These are phyloP conservation scores for Melinaea menophilus DNA, from an alignment of 2,888 invertebrate genomes.

Conservation along the genomic window DNA sequence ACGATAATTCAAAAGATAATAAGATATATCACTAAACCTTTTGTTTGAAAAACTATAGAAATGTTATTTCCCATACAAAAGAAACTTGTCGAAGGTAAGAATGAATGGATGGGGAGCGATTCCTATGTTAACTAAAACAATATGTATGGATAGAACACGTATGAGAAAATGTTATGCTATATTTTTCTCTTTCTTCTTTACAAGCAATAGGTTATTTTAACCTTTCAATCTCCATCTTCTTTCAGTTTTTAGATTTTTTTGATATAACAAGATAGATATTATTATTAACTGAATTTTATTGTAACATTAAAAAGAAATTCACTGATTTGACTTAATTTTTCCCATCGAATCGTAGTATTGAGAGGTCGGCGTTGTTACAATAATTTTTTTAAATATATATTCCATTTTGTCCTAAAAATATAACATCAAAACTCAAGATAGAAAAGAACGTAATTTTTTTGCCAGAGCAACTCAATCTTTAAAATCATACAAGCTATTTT, in stretches of 20 bases:
- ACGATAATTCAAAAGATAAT: neutral
- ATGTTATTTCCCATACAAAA: conserved; percentile 13
- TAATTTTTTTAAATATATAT: too few species aligned
- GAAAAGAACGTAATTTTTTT: too few species aligned
- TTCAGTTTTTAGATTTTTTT: neutral
- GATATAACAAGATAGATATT: too few species aligned
- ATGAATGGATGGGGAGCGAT: conserved; percentile 41
- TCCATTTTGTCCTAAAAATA: too few species aligned
- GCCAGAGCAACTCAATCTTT: conserved; percentile 1
- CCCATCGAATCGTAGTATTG: too few species aligned
- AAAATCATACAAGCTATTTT: conserved; percentile 41
- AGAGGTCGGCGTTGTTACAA: too few species aligned
- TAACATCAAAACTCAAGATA: too few species aligned
- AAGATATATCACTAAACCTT: conserved; percentile 6
- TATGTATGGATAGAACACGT: conserved; percentile 39
- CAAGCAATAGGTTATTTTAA: neutral
- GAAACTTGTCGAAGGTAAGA: conserved; percentile 24
- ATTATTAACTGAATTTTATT: too few species aligned
- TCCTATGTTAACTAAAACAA: conserved; percentile 43
- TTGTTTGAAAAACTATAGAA: conserved; percentile 13
- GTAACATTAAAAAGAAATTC: too few species aligned
- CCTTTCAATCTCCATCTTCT: neutral
- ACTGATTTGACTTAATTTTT: too few species aligned
- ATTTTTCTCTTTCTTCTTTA: neutral
- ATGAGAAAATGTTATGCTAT: conserved; percentile 12